Percentiles rank a stretch among this genome's conserved stretches.
Evolutionary conservation across 2,113 vertebrate species (phyloP).

Genomic region (Lophius piscatorius): DNA sequence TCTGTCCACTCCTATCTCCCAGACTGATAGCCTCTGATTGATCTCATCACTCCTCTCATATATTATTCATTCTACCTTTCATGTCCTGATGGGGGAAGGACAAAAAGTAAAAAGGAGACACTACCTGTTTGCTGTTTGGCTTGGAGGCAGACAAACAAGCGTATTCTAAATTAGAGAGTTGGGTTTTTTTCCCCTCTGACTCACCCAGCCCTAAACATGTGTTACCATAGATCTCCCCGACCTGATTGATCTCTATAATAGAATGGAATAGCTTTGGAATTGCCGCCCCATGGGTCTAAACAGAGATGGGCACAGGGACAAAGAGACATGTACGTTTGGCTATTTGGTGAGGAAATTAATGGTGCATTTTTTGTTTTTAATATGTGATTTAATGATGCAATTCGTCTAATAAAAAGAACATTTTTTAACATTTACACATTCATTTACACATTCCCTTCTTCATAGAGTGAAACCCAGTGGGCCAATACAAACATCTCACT

Average conservation of each 20-base stretch:
- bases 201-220: constrained; percentile 81
- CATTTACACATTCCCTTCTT: constrained; percentile 70
- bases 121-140: constrained; percentile 56
- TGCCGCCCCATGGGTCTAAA: constrained; percentile 87
- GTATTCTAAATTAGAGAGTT: constrained; percentile 89
- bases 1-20: constrained; percentile 69
- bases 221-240: constrained; percentile 82
- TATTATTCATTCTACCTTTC: constrained; percentile 70
- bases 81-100: constrained; percentile 58
- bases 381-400: constrained; percentile 99
- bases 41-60: constrained; percentile 68
- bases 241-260: constrained; percentile 93
- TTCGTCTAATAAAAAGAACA: constrained; percentile 95
- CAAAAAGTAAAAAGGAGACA: constrained; percentile 50
- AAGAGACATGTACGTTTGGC: constrained; percentile 93
- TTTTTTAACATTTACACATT: constrained; percentile 86
- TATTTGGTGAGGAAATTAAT: constrained; percentile 99
- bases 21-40: constrained; percentile 76
- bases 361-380: constrained; percentile 99
- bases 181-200: constrained; percentile 86
- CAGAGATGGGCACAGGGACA: constrained; percentile 91
- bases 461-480: constrained; percentile 83
- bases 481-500: constrained; percentile 84
- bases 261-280: constrained; percentile 88
- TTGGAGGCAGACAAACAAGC: constrained; percentile 35